Conservation (phyloP, 2,888 invertebrate species). For the Acleris literana region DNA sequence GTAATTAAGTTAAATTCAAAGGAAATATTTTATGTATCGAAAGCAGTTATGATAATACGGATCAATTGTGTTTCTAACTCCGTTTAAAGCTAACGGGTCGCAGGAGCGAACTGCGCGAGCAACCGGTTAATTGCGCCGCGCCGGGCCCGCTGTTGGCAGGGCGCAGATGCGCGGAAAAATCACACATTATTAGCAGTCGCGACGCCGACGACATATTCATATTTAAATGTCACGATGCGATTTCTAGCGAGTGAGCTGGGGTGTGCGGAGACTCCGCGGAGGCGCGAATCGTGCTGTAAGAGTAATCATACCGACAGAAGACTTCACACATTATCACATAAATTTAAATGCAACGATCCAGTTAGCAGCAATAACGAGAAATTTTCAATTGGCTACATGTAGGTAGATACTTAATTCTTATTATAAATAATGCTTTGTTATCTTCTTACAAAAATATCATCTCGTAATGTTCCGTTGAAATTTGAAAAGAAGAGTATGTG, state of each 20-base stretch:
- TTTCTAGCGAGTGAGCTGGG: slow-evolving; percentile 57
- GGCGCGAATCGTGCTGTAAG: background rate
- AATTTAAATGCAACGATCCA: no score
- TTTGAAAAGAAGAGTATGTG: slow-evolving; percentile 1
- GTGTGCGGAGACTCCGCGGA: slow-evolving; percentile 36
- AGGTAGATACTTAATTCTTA: no score
- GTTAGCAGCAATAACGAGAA: no score
- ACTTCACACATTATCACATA: slow-evolving; percentile 21
- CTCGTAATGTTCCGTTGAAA: slow-evolving; percentile 17
- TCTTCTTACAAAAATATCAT: no score
- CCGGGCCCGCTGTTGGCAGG: slow-evolving; percentile 31
- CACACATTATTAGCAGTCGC: slow-evolving; percentile 70
- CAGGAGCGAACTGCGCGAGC: slow-evolving; percentile 9
- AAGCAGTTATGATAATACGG: background rate
- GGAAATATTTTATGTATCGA: no score
- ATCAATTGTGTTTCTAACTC: background rate
- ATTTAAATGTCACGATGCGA: slow-evolving; percentile 75
- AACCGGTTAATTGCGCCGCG: slow-evolving; percentile 24
- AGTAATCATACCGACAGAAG: background rate
- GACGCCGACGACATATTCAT: slow-evolving; percentile 74
- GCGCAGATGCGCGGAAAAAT: slow-evolving; percentile 77
- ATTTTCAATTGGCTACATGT: no score
- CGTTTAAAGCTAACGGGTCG: background rate
- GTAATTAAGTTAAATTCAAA: no score
- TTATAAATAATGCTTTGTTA: no score